Evolutionary conservation across 2,113 vertebrate genomes (phyloP).

Genomic region (Romanogobio albipinnatus): DNA sequence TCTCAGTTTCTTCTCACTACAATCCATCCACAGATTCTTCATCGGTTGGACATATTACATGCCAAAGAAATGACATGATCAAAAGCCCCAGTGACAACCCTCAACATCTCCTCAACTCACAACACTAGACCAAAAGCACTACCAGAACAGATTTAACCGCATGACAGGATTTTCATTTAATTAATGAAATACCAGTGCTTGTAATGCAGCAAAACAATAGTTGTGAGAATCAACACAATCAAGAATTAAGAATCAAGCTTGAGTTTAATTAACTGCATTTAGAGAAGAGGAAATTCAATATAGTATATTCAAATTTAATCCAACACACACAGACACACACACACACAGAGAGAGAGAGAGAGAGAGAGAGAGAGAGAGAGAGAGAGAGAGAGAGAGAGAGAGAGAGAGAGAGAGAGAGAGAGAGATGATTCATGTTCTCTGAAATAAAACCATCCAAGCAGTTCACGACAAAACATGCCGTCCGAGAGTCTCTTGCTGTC

Average conservation of each 20-base stretch:
- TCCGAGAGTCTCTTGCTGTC: neutral
- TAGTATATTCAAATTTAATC: neutral
- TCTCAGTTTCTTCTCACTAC: conserved; percentile 2
- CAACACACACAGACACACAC: neutral
- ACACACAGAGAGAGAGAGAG: neutral
- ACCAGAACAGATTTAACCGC: neutral
- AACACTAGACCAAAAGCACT: neutral
- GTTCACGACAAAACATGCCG: neutral
- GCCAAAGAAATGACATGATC: neutral
- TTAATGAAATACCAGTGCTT: neutral
- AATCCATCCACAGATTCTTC: neutral
- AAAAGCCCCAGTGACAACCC: neutral
- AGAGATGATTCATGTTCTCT: neutral
- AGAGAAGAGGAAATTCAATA: neutral
- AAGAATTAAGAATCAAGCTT: no score
- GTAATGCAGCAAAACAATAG: neutral
- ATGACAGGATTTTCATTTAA: neutral
- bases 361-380: no score
- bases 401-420: no score
- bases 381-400: no score
- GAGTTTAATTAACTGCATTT: neutral
- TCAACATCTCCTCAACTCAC: neutral
- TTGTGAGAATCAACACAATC: neutral
- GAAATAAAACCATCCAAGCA: conserved; percentile 11
- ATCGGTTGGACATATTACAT: neutral